Evolutionary conservation across 1,140 invertebrate species (phyloP).

Genomic region (Thrips palmi): DNA sequence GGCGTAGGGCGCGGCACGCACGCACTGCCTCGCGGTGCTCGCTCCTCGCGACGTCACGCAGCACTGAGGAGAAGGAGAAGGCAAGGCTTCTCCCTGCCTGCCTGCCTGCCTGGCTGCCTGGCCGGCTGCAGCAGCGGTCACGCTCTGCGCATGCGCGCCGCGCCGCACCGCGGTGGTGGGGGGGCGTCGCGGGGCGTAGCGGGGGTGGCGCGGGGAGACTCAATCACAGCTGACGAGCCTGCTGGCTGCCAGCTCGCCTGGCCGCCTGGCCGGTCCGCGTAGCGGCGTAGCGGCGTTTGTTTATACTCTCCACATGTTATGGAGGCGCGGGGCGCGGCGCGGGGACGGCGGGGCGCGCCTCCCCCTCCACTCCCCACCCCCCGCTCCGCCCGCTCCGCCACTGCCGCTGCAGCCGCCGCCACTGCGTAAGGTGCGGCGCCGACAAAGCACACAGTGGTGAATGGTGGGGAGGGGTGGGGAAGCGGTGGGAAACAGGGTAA

Average conservation of each 20-base stretch:
- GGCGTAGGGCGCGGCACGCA: no score
- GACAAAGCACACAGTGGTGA: no score
- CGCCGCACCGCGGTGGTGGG: no score
- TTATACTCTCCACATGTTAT: conserved; percentile 14
- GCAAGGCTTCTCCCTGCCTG: no score
- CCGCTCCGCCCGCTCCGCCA: conserved; percentile 1
- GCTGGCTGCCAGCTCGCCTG: no score
- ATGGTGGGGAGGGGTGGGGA: no score
- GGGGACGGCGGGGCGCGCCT: conserved; percentile 1
- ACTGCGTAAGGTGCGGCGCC: background rate
- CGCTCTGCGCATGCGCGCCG: no score
- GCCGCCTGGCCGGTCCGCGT: background rate
- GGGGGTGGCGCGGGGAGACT: conserved; percentile 6
- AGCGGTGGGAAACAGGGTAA: no score
- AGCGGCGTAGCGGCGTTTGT: conserved; percentile 10
- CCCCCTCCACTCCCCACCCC: background rate
- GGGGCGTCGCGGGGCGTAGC: background rate
- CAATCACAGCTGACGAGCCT: conserved; percentile 10
- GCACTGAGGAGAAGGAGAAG: no score
- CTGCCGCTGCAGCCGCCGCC: background rate
- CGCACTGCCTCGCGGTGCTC: background rate
- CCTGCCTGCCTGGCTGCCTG: background rate
- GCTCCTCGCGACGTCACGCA: conserved; percentile 1
- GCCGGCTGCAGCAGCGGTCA: conserved; percentile 1
- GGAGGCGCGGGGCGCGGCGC: conserved; percentile 5